These are phyloP conservation scores for Tyrannus savana DNA, from an alignment of 2,113 vertebrate species.

Conservation along the genomic window DNA sequence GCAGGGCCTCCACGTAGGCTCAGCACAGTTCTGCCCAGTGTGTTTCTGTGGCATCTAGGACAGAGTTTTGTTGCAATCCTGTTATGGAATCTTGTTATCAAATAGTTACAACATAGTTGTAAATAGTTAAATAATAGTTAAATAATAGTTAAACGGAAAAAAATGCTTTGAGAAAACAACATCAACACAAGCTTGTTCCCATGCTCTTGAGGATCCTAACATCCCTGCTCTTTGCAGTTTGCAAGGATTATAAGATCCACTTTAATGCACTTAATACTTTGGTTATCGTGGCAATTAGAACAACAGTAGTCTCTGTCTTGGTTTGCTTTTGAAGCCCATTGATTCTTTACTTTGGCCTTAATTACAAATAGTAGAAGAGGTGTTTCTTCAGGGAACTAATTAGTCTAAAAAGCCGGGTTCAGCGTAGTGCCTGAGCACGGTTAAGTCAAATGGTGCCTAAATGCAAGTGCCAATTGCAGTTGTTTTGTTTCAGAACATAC, in stretches of 20 bases:
- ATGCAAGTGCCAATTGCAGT: neutral
- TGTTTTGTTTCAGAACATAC: neutral
- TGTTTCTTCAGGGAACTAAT: slow-evolving; percentile 42
- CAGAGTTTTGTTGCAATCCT: neutral
- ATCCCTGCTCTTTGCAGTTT: neutral
- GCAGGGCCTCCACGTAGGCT: neutral
- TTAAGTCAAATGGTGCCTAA: neutral
- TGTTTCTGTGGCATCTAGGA: neutral
- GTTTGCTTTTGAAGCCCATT: slow-evolving; percentile 8
- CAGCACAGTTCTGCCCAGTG: neutral
- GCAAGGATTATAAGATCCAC: neutral
- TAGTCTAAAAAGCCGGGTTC: neutral
- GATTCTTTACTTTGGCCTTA: slow-evolving; percentile 19
- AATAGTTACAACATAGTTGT: neutral
- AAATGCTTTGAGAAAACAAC: neutral
- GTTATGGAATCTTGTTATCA: neutral
- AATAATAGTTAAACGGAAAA: neutral
- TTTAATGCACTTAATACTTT: neutral
- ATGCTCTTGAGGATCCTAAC: neutral
- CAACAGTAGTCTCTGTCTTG: neutral
- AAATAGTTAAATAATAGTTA: too few relatives aligned
- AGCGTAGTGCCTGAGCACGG: neutral
- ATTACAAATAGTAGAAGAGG: neutral
- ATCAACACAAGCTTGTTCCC: neutral
- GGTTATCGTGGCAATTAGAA: neutral